Conservation (phyloP, 2,888 invertebrate species). For the Harpalus rubripes region DNA sequence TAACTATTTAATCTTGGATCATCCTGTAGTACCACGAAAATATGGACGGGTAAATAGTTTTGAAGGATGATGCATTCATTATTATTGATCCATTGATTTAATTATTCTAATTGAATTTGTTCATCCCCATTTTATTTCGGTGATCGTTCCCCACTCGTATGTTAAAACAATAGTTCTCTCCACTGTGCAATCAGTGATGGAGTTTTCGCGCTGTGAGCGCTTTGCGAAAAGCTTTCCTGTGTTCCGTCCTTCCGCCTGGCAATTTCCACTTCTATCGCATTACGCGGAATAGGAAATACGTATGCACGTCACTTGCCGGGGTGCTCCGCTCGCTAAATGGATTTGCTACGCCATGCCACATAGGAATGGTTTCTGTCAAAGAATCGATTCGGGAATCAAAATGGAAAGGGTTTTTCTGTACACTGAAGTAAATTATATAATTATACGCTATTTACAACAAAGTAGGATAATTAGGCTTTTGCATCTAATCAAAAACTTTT, state of each 20-base stretch:
- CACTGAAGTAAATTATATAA: neutral
- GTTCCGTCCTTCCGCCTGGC: slow-evolving; percentile 47
- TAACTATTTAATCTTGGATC: too few species aligned
- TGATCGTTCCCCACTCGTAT: neutral
- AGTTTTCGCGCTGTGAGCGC: neutral
- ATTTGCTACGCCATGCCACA: slow-evolving; percentile 9
- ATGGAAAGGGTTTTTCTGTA: neutral
- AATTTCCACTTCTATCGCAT: slow-evolving; percentile 29
- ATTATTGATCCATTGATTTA: too few species aligned
- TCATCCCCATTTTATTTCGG: too few species aligned
- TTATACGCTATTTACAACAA: neutral
- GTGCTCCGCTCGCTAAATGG: slow-evolving; percentile 30
- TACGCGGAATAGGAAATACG: slow-evolving; percentile 37
- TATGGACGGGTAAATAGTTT: too few species aligned
- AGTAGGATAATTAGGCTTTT: neutral
- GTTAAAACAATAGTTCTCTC: neutral
- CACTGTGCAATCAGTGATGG: neutral
- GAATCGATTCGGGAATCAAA: neutral
- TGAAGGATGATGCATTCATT: too few species aligned
- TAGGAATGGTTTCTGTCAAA: neutral
- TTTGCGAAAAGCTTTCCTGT: slow-evolving; percentile 52
- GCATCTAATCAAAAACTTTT: too few species aligned
- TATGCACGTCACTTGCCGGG: slow-evolving; percentile 30
- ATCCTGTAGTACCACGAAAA: too few species aligned
- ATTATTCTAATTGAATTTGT: too few species aligned